Evolutionary conservation across 2,113 vertebrate species (phyloP), one percentile per base, ranked within the genome.

Genomic region (Oreochromis niloticus): DNA sequence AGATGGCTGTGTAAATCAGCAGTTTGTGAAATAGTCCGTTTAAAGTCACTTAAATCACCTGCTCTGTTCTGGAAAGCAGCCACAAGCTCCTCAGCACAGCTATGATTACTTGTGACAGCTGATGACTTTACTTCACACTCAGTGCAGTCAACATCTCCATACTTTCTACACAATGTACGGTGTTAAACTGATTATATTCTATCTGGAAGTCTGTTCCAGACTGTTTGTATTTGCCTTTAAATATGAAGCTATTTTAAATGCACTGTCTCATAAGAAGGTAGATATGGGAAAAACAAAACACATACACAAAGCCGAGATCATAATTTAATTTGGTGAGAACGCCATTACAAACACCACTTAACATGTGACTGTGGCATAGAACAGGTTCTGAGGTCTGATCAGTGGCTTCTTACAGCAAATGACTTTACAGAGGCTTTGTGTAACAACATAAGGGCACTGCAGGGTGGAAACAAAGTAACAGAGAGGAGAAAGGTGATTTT

Each of bases 291-390:
- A 48, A 32, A 50, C 6, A 14, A 55, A 48, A 12, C 22, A 8
- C 11, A 59, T n/a, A 7, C 63, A 79, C 30, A 79, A 2, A 32
- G 39, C 56, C 56, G 41, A 43, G 79, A 66, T 87, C 43, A 85
- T 84, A 30, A 61, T 95, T 94, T 92, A 92, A 90, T 94, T 17
- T 82, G 22, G 80, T 22, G 68, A 59, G 68, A 80, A 59, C 56
- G 46, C 9, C 36, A 14, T 68, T 13, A 61, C 63, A 80, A 73
- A 87, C 82, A 84, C 32, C 71, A 80, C 6, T 46, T 56, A 30
- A 16, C 7, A 32, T 27, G 46, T 22, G 83, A 80, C 46, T 13
- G 52, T 9, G 32, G 7, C 32, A 32, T 6, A 66, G 9, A n/a
- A 7, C 81, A 61, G 66, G 79, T 46, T 84, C 41, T 46, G 80